These are phyloP conservation scores for Macropus fuliginosus DNA, from an alignment of 2,797 vertebrate species.

Conservation along the genomic window DNA sequence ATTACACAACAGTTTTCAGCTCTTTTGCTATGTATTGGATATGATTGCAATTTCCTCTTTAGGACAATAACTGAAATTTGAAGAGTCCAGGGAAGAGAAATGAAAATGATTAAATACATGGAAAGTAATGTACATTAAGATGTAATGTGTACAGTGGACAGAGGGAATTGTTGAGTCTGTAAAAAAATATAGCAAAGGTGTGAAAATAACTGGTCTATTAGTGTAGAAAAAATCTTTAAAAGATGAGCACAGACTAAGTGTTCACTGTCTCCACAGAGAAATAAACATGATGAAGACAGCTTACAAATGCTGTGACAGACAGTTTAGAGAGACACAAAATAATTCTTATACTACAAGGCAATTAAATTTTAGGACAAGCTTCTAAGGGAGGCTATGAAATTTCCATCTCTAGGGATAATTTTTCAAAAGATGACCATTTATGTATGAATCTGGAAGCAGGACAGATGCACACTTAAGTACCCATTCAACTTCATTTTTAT, in stretches of 20 bases:
- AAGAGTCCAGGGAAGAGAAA: not conserved
- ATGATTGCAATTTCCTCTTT: not conserved
- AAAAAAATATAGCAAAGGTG: conserved; percentile 24
- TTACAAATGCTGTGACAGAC: conserved; percentile 43
- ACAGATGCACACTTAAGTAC: conserved; percentile 31
- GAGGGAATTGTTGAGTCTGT: not conserved
- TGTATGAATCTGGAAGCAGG: conserved; percentile 7
- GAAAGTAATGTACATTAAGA: conserved; percentile 7
- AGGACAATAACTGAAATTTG: not conserved
- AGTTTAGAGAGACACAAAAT: conserved; percentile 48
- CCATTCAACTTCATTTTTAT: conserved; percentile 34
- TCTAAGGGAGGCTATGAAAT: conserved; percentile 61
- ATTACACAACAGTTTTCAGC: not conserved
- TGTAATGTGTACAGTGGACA: not conserved
- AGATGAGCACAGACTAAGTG: conserved; percentile 24
- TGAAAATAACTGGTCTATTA: conserved; percentile 26
- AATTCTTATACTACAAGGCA: conserved; percentile 39
- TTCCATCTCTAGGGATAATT: conserved; percentile 47
- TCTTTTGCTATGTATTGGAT: not conserved
- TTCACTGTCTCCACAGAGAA: conserved; percentile 39
- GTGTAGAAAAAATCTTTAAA: conserved; percentile 2
- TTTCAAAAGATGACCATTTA: conserved; percentile 57
- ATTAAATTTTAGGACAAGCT: conserved; percentile 48
- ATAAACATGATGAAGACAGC: conserved; percentile 50
- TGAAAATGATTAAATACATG: conserved; percentile 6